These are phyloP conservation scores for Opisthocomus hoazin DNA, from an alignment of 2,113 vertebrate genomes.

Conservation along the genomic window DNA sequence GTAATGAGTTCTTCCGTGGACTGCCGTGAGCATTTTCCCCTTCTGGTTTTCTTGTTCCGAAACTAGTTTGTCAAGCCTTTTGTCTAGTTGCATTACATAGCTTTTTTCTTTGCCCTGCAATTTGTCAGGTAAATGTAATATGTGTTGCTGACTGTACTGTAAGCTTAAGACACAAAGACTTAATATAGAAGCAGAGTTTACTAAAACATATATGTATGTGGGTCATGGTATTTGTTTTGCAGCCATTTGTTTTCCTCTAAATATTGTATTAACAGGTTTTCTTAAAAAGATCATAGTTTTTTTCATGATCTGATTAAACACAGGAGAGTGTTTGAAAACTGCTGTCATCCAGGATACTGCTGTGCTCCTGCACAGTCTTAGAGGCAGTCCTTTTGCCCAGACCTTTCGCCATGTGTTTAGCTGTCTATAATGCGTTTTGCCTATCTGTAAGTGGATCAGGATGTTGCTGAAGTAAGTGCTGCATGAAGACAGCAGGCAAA, in stretches of 20 bases:
- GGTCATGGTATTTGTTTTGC: neutral
- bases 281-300: neutral
- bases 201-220: neutral
- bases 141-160: neutral
- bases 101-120: neutral
- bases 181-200: neutral
- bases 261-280: neutral
- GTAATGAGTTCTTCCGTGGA: neutral
- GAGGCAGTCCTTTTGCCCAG: neutral
- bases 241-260: neutral
- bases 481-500: neutral
- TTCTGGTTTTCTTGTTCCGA: neutral
- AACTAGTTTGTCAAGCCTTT: neutral
- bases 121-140: neutral
- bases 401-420: neutral
- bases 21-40: neutral
- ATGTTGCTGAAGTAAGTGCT: neutral
- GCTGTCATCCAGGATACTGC: neutral
- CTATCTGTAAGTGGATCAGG: neutral
- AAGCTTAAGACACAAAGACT: neutral
- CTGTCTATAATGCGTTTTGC: neutral
- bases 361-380: neutral
- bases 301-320: neutral
- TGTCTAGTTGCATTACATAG: neutral
- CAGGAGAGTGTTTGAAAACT: neutral